A percentile compares a stretch with the other conserved stretches of the same genome.
phyloP scores from a whole-genome alignment of 2,888 invertebrate species.

The Galerucella pusilla region DNA sequence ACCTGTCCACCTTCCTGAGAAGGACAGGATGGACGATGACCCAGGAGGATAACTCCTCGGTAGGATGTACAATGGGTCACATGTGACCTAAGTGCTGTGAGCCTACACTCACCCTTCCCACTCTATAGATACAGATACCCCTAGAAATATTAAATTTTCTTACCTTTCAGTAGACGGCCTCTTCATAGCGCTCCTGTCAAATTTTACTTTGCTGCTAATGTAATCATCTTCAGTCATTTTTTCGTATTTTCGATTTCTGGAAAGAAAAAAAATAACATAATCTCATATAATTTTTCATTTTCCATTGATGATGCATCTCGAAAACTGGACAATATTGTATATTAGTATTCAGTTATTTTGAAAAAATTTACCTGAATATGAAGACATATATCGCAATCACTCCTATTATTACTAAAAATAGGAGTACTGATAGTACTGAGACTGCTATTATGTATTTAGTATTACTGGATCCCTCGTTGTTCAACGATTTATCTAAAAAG shows the following conservation, averaged over 20 bases:
- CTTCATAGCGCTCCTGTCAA: conserved; percentile 11
- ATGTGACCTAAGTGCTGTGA: too few species aligned
- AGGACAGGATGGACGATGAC: too few species aligned
- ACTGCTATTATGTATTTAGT: conserved; percentile 57
- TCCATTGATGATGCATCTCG: too few species aligned
- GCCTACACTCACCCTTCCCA: too few species aligned
- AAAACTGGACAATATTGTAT: too few species aligned
- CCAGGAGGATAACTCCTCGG: too few species aligned
- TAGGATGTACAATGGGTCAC: too few species aligned
- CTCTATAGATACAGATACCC: too few species aligned
- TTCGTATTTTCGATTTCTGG: conserved; percentile 10
- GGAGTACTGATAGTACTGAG: conserved; percentile 55
- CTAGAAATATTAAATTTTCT: background rate
- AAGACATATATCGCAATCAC: conserved; percentile 55
- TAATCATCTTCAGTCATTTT: conserved; percentile 28
- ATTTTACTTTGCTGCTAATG: conserved; percentile 20
- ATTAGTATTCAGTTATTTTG: too few species aligned
- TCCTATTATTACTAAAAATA: conserved; percentile 54
- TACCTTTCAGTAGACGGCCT: conserved; percentile 1
- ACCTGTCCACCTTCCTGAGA: too few species aligned
- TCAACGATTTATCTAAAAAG: conserved; percentile 15
- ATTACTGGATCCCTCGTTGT: conserved; percentile 28
- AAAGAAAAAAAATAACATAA: conserved; percentile 3
- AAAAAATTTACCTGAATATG: conserved; percentile 52
- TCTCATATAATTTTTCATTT: too few species aligned